Percentiles rank a stretch among this genome's conserved stretches.
Evolutionary conservation across 2,113 vertebrate genomes (phyloP).

Genomic region (Pterocles orientalis): DNA sequence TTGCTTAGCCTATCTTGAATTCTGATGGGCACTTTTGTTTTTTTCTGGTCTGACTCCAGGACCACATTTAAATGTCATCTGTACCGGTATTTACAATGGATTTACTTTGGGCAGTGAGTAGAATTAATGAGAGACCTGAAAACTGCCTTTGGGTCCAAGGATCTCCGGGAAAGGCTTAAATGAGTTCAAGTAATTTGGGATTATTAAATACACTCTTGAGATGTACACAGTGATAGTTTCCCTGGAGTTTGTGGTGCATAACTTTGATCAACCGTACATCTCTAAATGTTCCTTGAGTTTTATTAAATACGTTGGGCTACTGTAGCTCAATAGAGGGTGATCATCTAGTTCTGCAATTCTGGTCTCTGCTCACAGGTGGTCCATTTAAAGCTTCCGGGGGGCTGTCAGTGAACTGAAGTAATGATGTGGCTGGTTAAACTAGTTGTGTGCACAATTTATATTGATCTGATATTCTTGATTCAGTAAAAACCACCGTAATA

Average conservation of each 20-base stretch:
- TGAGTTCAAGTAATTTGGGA: background rate
- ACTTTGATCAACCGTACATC: background rate
- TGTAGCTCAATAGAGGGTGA: background rate
- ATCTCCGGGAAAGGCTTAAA: background rate
- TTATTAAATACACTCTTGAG: background rate
- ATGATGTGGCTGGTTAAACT: background rate
- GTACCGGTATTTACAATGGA: background rate
- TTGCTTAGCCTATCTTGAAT: background rate
- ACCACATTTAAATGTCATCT: background rate
- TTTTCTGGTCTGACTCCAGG: background rate
- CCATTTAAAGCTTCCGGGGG: background rate
- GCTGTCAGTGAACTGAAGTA: background rate
- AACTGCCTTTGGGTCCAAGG: background rate
- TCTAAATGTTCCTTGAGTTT: background rate
- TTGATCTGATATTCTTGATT: background rate
- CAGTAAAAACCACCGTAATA: background rate
- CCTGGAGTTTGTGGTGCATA: background rate
- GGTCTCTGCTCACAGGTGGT: background rate
- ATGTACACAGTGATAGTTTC: background rate
- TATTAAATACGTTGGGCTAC: background rate
- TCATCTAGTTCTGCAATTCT: background rate
- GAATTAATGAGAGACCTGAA: background rate
- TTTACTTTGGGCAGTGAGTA: background rate
- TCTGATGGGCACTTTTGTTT: background rate
- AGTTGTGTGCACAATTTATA: background rate